Evolutionary conservation across 2,888 invertebrate species (phyloP).

Genomic region (Nebria brevicollis): DNA sequence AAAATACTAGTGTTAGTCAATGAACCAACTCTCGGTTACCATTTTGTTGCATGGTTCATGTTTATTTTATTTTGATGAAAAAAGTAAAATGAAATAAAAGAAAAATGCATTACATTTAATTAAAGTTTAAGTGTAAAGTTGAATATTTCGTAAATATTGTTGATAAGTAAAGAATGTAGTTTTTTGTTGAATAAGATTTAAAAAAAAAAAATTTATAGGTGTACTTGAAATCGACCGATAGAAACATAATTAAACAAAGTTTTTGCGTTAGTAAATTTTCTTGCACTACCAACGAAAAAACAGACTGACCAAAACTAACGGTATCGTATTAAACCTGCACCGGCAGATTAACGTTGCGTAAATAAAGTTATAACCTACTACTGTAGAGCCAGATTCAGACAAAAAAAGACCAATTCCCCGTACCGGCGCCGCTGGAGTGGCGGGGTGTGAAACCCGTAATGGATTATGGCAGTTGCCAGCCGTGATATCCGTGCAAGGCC

Average conservation of each 20-base stretch:
- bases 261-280: background rate
- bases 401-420: slow-evolving; percentile 5
- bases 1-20: no score
- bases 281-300: background rate
- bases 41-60: no score
- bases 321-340: slow-evolving; percentile 32
- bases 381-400: slow-evolving; percentile 2
- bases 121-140: no score
- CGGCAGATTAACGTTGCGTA: slow-evolving; percentile 41
- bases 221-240: background rate
- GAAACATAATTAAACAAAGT: background rate
- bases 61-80: no score
- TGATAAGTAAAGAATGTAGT: no score
- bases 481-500: slow-evolving; percentile 29
- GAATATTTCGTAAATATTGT: no score
- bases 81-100: no score
- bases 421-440: slow-evolving; percentile 24
- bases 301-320: slow-evolving; percentile 32
- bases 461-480: slow-evolving; percentile 28
- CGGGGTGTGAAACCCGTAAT: slow-evolving; percentile 26
- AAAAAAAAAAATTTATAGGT: no score
- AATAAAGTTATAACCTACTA: slow-evolving; percentile 21
- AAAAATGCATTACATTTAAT: no score
- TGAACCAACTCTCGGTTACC: no score
- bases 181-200: no score